Base-by-base conservation (phyloP, 2,888 invertebrate genomes). In the Pilophorus perplexus region DNA sequence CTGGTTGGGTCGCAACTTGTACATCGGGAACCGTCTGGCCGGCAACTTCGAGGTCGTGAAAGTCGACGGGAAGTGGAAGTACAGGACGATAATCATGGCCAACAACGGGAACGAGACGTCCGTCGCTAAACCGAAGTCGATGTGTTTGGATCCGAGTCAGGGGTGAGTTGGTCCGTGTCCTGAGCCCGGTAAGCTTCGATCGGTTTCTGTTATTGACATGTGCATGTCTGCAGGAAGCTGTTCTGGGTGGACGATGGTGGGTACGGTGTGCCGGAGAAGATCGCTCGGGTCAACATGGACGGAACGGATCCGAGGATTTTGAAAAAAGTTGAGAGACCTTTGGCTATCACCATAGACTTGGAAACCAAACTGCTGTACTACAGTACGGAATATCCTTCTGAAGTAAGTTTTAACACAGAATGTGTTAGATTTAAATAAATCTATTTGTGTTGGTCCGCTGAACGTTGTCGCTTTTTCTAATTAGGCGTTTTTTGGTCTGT, bases 181-280 rank as follows among this genome's bases (percentile, higher is more conserved):
- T 8, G 33, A 8, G 33, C 33, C 6, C 12, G 12, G 33, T 12
- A 33, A 33, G 33, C 33, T 12, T 33, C 6, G n/a, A 5, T 10
- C 5, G 5, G 42, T 5, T 42, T 6, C 16, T n/a, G 42, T 42
- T 33, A 12, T 42, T 42, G 5, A 42, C 42, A 42, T 42, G 5
- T 5, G 42, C 42, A 6, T 33, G 33, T 46, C 76, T 86, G 86
- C 27, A 59, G 59, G 27, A 88, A 89, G 79, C 78, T 96, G 25
- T 99, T 93, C 79, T 99, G 98, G 98, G 84, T 95, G 8, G 99
- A 99, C 75, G 90, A 92, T 72, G 98, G 98, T 8, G 94, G 93
- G 6, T 87, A 82, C 68, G 93, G 92, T 1, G 90, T 94, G 0
- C 90, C 92, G 0, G 83, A 88, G 0, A 97, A 97, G 78, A 87